Percentiles rank a stretch among this genome's conserved stretches.
Conservation (phyloP, 2,888 invertebrate species). For the Hemistola chrysoprasaria region DNA sequence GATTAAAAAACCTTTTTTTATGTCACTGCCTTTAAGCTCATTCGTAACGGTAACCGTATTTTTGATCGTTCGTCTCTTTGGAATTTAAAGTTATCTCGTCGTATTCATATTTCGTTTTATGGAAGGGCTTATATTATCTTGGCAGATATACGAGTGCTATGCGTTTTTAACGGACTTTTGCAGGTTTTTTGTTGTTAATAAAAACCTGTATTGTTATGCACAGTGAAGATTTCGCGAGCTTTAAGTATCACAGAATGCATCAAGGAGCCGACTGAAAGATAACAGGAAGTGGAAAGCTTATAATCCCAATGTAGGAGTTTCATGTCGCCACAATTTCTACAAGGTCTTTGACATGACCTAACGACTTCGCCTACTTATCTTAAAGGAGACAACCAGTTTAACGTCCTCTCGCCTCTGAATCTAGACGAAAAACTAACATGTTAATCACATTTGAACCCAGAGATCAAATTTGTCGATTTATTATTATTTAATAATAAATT, state of each 20-base stretch:
- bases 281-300: slow-evolving; percentile 33
- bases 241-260: slow-evolving; percentile 37
- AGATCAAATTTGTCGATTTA: too few relatives aligned
- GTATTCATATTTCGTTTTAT: slow-evolving; percentile 53
- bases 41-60: slow-evolving; percentile 77
- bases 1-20: slow-evolving; percentile 62
- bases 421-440: too few relatives aligned
- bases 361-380: too few relatives aligned
- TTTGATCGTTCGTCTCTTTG: slow-evolving; percentile 62
- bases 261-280: slow-evolving; percentile 39
- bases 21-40: slow-evolving; percentile 70
- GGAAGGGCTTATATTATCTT: slow-evolving; percentile 56
- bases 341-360: too few relatives aligned
- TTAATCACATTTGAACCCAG: too few relatives aligned
- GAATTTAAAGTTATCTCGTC: slow-evolving; percentile 66
- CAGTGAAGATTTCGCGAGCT: slow-evolving; percentile 39
- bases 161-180: slow-evolving; percentile 29
- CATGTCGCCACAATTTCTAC: too few relatives aligned
- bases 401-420: too few relatives aligned
- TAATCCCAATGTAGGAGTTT: too few relatives aligned
- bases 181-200: slow-evolving; percentile 26
- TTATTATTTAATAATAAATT: too few relatives aligned
- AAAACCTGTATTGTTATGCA: slow-evolving; percentile 20
- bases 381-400: too few relatives aligned
- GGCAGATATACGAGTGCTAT: slow-evolving; percentile 55